phyloP scores from a whole-genome alignment of 2,113 vertebrate species.

The Dromaius novaehollandiae region DNA sequence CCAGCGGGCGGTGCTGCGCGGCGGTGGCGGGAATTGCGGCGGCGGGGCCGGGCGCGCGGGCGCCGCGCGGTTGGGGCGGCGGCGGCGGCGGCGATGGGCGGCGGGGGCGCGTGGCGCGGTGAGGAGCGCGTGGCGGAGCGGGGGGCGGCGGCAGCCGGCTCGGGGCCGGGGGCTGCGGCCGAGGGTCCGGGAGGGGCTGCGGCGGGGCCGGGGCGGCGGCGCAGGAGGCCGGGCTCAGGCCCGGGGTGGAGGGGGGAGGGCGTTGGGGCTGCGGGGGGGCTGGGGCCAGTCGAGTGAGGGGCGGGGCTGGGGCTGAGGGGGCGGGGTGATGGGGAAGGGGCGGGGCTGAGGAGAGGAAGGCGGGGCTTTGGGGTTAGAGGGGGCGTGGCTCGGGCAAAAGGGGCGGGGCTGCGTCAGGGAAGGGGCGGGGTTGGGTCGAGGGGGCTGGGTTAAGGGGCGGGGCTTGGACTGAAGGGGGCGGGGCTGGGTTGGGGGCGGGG shows the following conservation, averaged over 20 bases:
- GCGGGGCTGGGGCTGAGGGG: too few relatives aligned
- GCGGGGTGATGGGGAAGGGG: too few relatives aligned
- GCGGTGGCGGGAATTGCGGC: background rate
- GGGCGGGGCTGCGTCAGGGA: too few relatives aligned
- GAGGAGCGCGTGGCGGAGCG: background rate
- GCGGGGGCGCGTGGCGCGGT: background rate
- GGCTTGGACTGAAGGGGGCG: too few relatives aligned
- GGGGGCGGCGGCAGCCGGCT: background rate
- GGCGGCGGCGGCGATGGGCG: too few relatives aligned
- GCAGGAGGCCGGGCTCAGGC: too few relatives aligned
- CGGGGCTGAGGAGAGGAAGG: background rate
- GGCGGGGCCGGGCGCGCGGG: background rate
- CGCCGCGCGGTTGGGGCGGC: background rate
- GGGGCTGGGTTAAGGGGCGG: too few relatives aligned
- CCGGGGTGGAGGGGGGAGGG: background rate
- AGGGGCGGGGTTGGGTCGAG: too few relatives aligned
- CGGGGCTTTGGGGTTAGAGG: background rate
- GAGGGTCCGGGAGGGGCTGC: background rate
- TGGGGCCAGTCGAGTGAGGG: too few relatives aligned
- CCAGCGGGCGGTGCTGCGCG: fast-evolving
- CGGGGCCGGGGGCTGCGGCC: background rate
- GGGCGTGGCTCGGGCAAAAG: background rate
- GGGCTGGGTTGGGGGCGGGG: too few relatives aligned
- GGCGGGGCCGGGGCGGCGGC: background rate
- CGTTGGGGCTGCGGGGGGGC: background rate